Conservation (phyloP, 2,113 vertebrate genomes). For the Martes martes region DNA sequence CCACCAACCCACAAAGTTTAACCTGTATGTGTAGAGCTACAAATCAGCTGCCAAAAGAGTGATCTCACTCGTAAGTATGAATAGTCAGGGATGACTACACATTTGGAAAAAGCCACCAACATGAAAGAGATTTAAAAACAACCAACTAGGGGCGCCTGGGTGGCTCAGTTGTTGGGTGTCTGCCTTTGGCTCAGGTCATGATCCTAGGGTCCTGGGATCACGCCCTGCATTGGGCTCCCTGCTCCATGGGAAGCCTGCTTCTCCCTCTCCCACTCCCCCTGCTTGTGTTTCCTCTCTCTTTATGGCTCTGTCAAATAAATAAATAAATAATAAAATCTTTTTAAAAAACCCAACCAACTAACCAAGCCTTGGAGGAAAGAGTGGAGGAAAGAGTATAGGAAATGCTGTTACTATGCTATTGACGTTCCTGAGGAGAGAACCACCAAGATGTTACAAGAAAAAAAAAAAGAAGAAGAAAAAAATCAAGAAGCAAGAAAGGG, state of each 20-base stretch:
- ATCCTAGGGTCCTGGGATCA: too few species aligned
- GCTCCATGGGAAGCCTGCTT: too few species aligned
- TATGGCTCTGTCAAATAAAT: too few species aligned
- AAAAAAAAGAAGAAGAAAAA: not conserved
- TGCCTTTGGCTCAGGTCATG: too few species aligned
- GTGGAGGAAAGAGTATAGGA: not conserved
- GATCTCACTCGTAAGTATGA: not conserved
- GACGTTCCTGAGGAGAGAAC: not conserved
- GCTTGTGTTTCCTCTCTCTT: too few species aligned
- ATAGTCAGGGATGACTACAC: not conserved
- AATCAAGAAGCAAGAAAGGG: not conserved
- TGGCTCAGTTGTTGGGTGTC: too few species aligned
- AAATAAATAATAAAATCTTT: too few species aligned
- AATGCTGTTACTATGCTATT: not conserved
- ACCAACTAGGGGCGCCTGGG: not conserved
- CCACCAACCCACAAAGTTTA: not conserved
- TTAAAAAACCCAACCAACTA: too few species aligned
- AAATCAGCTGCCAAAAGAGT: not conserved
- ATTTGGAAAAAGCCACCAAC: not conserved
- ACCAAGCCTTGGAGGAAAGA: not conserved
- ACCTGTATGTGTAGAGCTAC: not conserved
- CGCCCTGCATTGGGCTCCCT: too few species aligned
- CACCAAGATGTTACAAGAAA: not conserved
- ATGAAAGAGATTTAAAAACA: not conserved
- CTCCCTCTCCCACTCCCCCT: too few species aligned